Evolutionary conservation across 2,113 vertebrate species (phyloP).

Genomic region (Fukomys damarensis): DNA sequence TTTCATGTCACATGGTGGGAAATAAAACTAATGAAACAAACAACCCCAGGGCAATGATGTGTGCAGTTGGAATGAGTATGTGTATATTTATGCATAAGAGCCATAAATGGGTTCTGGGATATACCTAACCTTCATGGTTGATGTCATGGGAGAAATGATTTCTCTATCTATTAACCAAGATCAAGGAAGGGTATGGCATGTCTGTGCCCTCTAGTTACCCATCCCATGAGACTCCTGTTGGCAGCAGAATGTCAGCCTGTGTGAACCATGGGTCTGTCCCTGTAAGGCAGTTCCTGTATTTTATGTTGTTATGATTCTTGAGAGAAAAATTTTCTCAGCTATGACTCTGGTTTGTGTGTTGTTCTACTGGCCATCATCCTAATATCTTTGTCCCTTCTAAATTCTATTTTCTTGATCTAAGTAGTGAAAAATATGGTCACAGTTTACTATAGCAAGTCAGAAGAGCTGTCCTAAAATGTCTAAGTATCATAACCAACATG

Average conservation of each 20-base stretch:
- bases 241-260: conserved; percentile 51
- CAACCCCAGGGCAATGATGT: conserved; percentile 12
- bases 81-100: conserved; percentile 47
- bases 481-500: background rate
- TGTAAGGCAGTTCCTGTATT: conserved; percentile 59
- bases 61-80: conserved; percentile 2
- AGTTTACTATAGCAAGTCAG: conserved; percentile 1
- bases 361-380: background rate
- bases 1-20: conserved; percentile 46
- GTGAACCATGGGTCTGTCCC: conserved; percentile 44
- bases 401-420: conserved; percentile 37
- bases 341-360: conserved; percentile 2
- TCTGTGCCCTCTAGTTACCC: conserved; percentile 61
- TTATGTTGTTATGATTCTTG: conserved; percentile 64
- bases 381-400: conserved; percentile 1
- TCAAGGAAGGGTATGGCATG: conserved; percentile 19
- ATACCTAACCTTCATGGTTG: conserved; percentile 79
- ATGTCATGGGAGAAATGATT: conserved; percentile 66
- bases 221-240: conserved; percentile 71
- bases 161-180: conserved; percentile 67
- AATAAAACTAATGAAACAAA: conserved; percentile 66
- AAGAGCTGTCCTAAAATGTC: conserved; percentile 13
- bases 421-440: background rate
- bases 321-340: conserved; percentile 9
- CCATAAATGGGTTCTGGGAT: conserved; percentile 76